Percentiles rank a stretch among this genome's conserved stretches.
These are phyloP conservation scores for Dinocampus coccinellae DNA, from an alignment of 2,888 invertebrate genomes.

Conservation along the genomic window DNA sequence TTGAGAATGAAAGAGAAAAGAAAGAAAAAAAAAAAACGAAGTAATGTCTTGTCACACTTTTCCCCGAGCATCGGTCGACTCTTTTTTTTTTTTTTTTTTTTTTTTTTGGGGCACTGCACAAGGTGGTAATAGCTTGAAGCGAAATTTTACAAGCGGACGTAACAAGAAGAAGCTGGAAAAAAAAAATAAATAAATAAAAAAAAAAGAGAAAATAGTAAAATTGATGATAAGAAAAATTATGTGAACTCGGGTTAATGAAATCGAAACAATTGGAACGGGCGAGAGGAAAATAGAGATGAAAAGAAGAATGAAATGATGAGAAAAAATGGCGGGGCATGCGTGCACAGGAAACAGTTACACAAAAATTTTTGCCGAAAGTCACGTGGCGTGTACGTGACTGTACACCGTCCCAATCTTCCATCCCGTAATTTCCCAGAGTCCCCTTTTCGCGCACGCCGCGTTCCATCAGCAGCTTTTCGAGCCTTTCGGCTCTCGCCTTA, in stretches of 20 bases:
- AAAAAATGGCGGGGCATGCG: slow-evolving; percentile 27
- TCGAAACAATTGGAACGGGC: neutral
- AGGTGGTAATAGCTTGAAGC: slow-evolving; percentile 11
- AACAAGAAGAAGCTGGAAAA: neutral
- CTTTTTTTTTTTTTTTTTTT: too few relatives aligned
- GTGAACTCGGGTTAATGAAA: neutral
- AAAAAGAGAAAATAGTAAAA: slow-evolving; percentile 3
- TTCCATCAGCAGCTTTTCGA: slow-evolving; percentile 31
- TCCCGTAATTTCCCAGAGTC: slow-evolving; percentile 40
- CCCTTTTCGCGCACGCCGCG: slow-evolving; percentile 35
- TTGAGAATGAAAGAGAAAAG: slow-evolving; percentile 4
- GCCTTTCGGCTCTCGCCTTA: neutral
- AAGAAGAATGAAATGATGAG: neutral
- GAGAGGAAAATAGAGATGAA: too few relatives aligned
- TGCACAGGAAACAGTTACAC: slow-evolving; percentile 25
- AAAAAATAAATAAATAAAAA: neutral
- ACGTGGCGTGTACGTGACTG: slow-evolving; percentile 38
- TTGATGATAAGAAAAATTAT: neutral
- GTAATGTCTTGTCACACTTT: slow-evolving; percentile 33
- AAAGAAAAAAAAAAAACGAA: slow-evolving; percentile 24
- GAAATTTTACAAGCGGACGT: neutral
- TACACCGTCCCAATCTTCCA: slow-evolving; percentile 38
- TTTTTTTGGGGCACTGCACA: slow-evolving; percentile 25
- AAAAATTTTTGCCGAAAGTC: slow-evolving; percentile 25
- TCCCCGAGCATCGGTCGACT: slow-evolving; percentile 29